Evolutionary conservation across 2,113 vertebrate species (phyloP), one percentile per base, ranked within the genome.

Genomic region (Hypocryptadius cinnamomeus): DNA sequence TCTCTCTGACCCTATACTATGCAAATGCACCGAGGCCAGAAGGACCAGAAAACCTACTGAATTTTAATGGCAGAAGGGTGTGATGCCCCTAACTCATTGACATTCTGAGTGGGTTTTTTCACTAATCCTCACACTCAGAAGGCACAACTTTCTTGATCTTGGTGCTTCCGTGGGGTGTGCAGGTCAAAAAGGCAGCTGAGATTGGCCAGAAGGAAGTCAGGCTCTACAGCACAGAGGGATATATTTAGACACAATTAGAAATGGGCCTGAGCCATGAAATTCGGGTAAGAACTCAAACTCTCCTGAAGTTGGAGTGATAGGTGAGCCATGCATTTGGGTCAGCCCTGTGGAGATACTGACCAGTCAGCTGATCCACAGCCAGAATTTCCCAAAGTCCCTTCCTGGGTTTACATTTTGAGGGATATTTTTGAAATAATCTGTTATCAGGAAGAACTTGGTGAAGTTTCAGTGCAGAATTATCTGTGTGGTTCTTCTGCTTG

Each of bases 1-100:
- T 88, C 91, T 70, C 64, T 66, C 64, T 96, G 96, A 96, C 96
- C 97, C 96, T 88, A 85, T 74, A 56, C 91, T 94, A 79, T 94
- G 91, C 94, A 96, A 93, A 96, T 92, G 56, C 82, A 89, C 68
- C 1, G 6, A 89, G 86, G 40, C 87, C 95, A 90, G 87, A 50
- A 73, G 76, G 69, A 94, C 94, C 72, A 9, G 40, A 86, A 95
- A 93, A 89, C 87, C 94, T 92, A 37, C 91, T 90, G 96, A 94
- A 92, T 96, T 93, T 94, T 95, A 96, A 94, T 94, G 90, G 60
- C 56, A 73, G 59, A 59, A 87, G 80, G 60, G 31, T 76, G 74
- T n/a, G 59, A 77, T 82, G 65, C 53, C 94, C 57, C 56, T 13
- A 64, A 83, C 40, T 93, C 86, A 93, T 73, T 90, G 90, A 80